phyloP scores from a whole-genome alignment of 2,797 vertebrate genomes.

The Sebastiscus albofasciatus region DNA sequence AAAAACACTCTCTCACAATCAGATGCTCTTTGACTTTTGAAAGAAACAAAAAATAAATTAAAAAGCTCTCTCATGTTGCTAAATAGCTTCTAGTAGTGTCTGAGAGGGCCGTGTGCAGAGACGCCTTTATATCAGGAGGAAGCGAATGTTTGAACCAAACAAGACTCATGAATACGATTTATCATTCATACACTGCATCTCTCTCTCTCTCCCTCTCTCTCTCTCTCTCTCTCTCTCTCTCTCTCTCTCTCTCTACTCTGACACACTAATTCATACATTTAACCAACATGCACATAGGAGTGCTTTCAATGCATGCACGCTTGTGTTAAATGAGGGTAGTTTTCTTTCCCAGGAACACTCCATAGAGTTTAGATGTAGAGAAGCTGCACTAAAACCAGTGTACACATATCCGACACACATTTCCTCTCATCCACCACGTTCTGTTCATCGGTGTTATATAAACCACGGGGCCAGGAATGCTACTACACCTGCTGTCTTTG shows the following conservation, averaged over 20 bases:
- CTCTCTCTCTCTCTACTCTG: not conserved
- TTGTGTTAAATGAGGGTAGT: not conserved
- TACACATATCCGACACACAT: not conserved
- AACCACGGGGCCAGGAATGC: not conserved
- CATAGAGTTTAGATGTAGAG: not conserved
- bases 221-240: not conserved
- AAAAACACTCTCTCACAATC: not conserved
- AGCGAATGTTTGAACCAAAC: conserved; percentile 7
- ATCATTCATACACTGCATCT: not conserved
- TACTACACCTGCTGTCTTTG: not conserved
- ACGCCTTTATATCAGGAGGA: conserved; percentile 5
- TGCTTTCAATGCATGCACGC: not conserved
- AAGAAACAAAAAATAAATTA: not conserved
- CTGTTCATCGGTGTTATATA: not conserved
- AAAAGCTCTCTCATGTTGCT: not conserved
- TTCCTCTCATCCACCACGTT: not conserved
- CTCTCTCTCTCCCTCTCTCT: not conserved
- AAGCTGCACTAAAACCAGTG: not conserved
- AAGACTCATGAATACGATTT: conserved; percentile 27
- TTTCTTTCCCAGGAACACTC: not conserved
- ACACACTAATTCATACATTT: not conserved
- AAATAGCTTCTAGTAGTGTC: not conserved
- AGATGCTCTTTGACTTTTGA: not conserved
- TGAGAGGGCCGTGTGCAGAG: not conserved
- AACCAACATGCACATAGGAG: not conserved